Percentiles rank a stretch among this genome's conserved stretches.
Evolutionary conservation across 2,888 invertebrate genomes (phyloP).

Genomic region (Abscondita cerata): DNA sequence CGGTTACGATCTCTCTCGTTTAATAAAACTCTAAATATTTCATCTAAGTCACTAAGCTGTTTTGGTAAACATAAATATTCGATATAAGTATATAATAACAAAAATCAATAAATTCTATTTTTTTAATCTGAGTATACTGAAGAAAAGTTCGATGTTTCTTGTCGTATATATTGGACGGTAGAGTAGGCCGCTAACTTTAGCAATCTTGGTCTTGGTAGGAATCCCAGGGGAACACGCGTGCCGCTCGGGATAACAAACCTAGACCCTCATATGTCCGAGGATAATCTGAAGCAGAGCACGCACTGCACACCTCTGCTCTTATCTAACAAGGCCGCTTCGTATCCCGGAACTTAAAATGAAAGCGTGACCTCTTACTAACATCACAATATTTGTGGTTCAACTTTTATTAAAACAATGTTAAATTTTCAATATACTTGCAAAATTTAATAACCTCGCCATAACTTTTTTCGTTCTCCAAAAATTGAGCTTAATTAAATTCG

Average conservation of each 20-base stretch:
- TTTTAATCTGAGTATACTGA: slow-evolving; percentile 31
- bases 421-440: too few relatives aligned
- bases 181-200: slow-evolving; percentile 45
- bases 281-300: slow-evolving; percentile 49
- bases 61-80: slow-evolving; percentile 23
- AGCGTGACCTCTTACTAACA: slow-evolving; percentile 38
- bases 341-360: slow-evolving; percentile 23
- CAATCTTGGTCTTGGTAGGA: slow-evolving; percentile 43
- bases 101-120: slow-evolving; percentile 13
- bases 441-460: too few relatives aligned
- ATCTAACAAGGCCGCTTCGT: slow-evolving; percentile 34
- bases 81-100: slow-evolving; percentile 19
- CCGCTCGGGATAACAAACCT: slow-evolving; percentile 49
- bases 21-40: slow-evolving; percentile 40
- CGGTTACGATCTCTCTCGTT: slow-evolving; percentile 35
- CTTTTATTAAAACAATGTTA: slow-evolving; percentile 13
- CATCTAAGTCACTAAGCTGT: slow-evolving; percentile 20
- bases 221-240: slow-evolving; percentile 43
- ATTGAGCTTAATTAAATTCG: too few relatives aligned
- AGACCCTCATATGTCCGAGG: slow-evolving; percentile 49
- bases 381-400: slow-evolving; percentile 27
- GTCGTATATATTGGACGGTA: slow-evolving; percentile 43
- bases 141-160: slow-evolving; percentile 44
- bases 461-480: too few relatives aligned
- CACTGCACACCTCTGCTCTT: slow-evolving; percentile 40